Percentiles rank a stretch among this genome's conserved stretches.
phyloP scores from a whole-genome alignment of 2,113 vertebrate genomes.

The Speoplatyrhinus poulsoni region DNA sequence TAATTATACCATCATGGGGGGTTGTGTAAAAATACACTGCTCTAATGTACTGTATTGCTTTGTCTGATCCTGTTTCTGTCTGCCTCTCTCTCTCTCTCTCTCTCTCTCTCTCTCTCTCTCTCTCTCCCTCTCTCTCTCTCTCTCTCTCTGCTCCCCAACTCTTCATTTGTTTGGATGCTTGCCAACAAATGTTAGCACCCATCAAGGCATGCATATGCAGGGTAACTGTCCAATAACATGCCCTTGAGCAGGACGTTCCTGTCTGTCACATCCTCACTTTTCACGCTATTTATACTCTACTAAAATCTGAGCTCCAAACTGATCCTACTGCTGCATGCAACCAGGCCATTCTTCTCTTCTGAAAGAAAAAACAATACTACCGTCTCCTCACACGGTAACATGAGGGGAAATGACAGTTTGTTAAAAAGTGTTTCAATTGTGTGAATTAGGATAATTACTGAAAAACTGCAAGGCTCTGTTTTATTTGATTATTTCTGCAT shows the following conservation, averaged over 20 bases:
- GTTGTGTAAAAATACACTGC: no score
- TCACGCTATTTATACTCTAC: constrained; percentile 63
- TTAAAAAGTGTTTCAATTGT: no score
- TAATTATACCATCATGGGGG: no score
- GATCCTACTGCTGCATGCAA: constrained; percentile 37
- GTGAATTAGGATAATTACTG: neutral
- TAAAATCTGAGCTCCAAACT: constrained; percentile 41
- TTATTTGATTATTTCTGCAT: neutral
- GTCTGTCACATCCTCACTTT: constrained; percentile 65
- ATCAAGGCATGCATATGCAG: constrained; percentile 43
- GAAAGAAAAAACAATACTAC: no score
- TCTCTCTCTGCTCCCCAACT: neutral
- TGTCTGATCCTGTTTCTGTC: neutral
- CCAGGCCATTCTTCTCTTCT: constrained; percentile 19
- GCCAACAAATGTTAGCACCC: constrained; percentile 75
- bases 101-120: constrained; percentile 42
- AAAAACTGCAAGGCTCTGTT: neutral
- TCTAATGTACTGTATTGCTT: no score
- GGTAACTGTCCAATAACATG: constrained; percentile 62
- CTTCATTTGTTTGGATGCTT: constrained; percentile 56
- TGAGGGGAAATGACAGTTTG: no score
- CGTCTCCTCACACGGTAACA: no score
- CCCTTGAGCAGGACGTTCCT: constrained; percentile 72
- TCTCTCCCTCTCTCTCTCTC: constrained; percentile 8
- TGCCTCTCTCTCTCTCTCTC: neutral